Evolutionary conservation across 23 tunicate genomes (phyloP).

Genomic region (Halocynthia aurantium): DNA sequence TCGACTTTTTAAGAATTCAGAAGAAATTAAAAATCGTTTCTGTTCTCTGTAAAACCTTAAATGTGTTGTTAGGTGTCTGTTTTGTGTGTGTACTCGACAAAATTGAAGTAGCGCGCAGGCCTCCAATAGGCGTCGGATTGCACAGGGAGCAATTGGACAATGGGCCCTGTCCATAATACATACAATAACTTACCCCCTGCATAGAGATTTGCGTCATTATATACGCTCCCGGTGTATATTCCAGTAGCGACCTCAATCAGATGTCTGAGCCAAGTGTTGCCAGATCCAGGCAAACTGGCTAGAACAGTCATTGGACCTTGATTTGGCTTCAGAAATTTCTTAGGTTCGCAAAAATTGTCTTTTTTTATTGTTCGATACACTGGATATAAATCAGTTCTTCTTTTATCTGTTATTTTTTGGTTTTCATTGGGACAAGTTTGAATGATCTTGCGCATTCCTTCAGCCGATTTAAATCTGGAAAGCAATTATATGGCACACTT

Average conservation of each 20-base stretch:
- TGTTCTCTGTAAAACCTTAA: too few species aligned
- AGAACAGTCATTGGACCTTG: slow-evolving; percentile 12
- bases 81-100: too few species aligned
- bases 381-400: neutral
- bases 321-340: neutral
- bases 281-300: slow-evolving; percentile 7
- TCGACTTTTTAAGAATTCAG: too few species aligned
- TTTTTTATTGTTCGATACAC: neutral
- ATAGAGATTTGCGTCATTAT: slow-evolving; percentile 2
- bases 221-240: slow-evolving; percentile 26
- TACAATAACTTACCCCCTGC: slow-evolving; percentile 5
- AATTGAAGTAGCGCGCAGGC: too few species aligned
- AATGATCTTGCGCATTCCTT: neutral
- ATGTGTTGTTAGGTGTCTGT: too few species aligned
- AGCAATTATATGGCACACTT: neutral
- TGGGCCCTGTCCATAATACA: too few species aligned
- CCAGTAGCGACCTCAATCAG: slow-evolving; percentile 27
- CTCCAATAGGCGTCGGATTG: too few species aligned
- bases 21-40: too few species aligned
- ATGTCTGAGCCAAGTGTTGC: slow-evolving; percentile 32
- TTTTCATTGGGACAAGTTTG: neutral
- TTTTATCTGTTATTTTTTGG: neutral
- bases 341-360: too few species aligned
- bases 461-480: neutral
- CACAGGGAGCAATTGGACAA: too few species aligned